Evolutionary conservation across 1,140 invertebrate genomes (phyloP).

Genomic region (Rhyacophila brunnea): DNA sequence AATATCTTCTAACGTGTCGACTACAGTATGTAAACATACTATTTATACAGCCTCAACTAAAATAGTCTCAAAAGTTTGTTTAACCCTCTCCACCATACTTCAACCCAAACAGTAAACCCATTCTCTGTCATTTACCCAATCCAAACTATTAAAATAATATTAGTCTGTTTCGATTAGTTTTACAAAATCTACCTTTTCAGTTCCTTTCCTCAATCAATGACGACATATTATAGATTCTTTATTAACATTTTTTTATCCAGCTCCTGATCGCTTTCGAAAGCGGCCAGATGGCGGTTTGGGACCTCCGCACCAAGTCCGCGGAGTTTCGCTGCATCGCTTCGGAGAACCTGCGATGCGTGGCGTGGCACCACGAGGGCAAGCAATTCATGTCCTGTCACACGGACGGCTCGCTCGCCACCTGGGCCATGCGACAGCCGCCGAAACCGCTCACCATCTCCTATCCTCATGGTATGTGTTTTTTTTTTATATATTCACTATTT

Average conservation of each 20-base stretch:
- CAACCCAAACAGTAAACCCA: too few species aligned
- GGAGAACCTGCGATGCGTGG: constrained; percentile 80
- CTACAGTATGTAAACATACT: too few species aligned
- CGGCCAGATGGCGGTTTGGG: constrained; percentile 94
- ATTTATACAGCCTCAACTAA: too few species aligned
- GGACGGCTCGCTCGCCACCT: constrained; percentile 92
- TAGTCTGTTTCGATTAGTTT: too few species aligned
- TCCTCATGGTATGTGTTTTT: constrained; percentile 79
- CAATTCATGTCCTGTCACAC: constrained; percentile 96
- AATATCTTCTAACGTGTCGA: too few species aligned
- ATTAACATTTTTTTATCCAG: constrained; percentile 56
- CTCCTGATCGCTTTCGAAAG: constrained; percentile 95
- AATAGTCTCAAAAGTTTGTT: too few species aligned
- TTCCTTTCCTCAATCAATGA: too few species aligned
- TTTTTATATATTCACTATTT: constrained; percentile 2
- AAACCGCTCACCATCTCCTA: constrained; percentile 81
- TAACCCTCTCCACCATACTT: too few species aligned
- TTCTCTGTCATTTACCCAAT: too few species aligned
- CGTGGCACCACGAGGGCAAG: constrained; percentile 98
- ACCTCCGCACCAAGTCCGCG: constrained; percentile 78
- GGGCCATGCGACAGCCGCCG: constrained; percentile 73
- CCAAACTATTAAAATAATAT: too few species aligned
- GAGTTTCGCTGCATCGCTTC: constrained; percentile 79
- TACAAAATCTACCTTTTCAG: too few species aligned
- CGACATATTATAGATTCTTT: too few species aligned